phyloP scores from a whole-genome alignment of 2,113 vertebrate genomes.

The Martes martes region DNA sequence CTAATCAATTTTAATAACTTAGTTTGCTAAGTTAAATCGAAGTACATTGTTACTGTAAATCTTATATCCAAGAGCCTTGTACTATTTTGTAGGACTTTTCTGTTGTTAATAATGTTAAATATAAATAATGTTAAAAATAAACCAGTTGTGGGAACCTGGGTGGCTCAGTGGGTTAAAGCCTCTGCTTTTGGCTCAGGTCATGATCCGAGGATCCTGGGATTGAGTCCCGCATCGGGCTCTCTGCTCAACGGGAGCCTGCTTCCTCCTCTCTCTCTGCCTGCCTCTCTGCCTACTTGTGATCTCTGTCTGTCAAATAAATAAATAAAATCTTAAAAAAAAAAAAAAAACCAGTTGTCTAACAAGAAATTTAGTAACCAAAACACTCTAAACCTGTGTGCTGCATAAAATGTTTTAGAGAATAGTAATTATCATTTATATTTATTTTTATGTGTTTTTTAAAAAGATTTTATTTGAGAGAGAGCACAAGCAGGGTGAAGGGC shows the following conservation, averaged over 20 bases:
- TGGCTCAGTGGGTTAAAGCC: too few relatives aligned
- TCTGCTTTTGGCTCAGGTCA: too few relatives aligned
- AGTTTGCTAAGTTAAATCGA: neutral
- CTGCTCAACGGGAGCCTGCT: too few relatives aligned
- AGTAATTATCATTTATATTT: neutral
- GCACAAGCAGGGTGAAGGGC: too few relatives aligned
- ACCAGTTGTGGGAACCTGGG: neutral
- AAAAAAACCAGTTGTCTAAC: neutral
- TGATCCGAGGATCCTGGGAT: too few relatives aligned
- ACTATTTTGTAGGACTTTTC: neutral
- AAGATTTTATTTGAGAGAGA: too few relatives aligned
- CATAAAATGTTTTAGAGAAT: constrained; percentile 1
- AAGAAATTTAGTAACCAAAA: neutral
- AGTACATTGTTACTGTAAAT: neutral
- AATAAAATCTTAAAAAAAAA: too few relatives aligned
- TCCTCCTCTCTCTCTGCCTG: too few relatives aligned
- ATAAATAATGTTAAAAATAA: too few relatives aligned
- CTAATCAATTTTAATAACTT: neutral
- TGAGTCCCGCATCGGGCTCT: too few relatives aligned
- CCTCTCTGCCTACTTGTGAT: too few relatives aligned
- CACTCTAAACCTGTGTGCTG: neutral
- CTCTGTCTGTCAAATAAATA: too few relatives aligned
- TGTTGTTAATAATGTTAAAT: neutral
- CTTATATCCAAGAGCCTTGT: neutral
- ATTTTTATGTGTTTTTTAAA: neutral